Evolutionary conservation across 1,140 invertebrate genomes (phyloP).

Genomic region (Lethocerus indicus): DNA sequence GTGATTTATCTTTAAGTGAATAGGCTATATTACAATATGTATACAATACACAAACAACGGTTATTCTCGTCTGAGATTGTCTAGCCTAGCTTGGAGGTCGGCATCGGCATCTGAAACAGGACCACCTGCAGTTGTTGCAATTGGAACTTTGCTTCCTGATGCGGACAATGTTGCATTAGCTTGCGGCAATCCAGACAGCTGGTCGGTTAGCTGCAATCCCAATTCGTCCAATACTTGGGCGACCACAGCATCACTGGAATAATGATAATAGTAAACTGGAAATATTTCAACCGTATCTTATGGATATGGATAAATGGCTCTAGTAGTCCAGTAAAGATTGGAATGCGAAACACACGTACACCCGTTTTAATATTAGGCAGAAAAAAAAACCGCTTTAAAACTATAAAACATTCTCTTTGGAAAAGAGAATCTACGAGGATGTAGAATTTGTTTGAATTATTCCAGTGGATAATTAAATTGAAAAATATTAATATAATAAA

Average conservation of each 20-base stretch:
- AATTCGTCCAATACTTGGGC: slow-evolving; percentile 92
- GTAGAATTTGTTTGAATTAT: too few species aligned
- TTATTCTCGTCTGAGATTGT: slow-evolving; percentile 83
- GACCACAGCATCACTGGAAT: slow-evolving; percentile 72
- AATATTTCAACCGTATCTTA: too few species aligned
- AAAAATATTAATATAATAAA: too few species aligned
- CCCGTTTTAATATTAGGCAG: too few species aligned
- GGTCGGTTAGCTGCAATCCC: slow-evolving; percentile 82
- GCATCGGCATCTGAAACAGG: slow-evolving; percentile 73
- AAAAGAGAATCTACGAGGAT: neutral
- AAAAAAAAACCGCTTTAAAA: too few species aligned
- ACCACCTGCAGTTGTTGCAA: slow-evolving; percentile 30
- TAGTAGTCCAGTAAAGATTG: too few species aligned
- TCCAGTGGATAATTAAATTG: too few species aligned
- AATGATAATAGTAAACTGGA: too few species aligned
- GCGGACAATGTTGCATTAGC: slow-evolving; percentile 41
- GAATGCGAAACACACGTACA: too few species aligned
- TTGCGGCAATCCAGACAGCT: slow-evolving; percentile 72
- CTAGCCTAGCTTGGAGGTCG: slow-evolving; percentile 83
- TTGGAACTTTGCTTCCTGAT: slow-evolving; percentile 29
- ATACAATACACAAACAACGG: neutral
- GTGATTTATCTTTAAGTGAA: too few species aligned
- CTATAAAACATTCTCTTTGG: slow-evolving; percentile 14
- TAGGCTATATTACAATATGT: too few species aligned
- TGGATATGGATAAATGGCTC: too few species aligned